Evolutionary conservation across 2,888 invertebrate genomes (phyloP).

Genomic region (Tetragonula carbonaria): DNA sequence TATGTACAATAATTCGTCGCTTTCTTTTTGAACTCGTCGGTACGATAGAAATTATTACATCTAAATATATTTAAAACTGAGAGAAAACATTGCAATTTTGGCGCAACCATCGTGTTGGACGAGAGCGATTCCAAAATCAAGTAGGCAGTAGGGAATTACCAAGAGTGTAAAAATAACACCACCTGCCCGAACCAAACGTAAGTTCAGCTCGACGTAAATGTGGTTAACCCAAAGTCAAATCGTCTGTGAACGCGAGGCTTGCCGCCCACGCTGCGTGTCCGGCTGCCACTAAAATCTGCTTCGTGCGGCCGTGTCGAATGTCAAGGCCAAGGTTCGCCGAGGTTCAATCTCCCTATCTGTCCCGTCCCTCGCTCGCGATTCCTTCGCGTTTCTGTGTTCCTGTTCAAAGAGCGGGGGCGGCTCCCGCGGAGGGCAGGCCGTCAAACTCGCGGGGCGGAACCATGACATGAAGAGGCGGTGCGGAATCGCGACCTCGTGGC

Average conservation of each 20-base stretch:
- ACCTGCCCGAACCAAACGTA: too few relatives aligned
- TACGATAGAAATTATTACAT: too few relatives aligned
- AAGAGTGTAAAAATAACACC: too few relatives aligned
- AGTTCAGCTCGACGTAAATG: too few relatives aligned
- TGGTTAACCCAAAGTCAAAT: not conserved
- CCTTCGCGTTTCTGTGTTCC: constrained; percentile 80
- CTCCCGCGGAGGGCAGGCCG: constrained; percentile 84
- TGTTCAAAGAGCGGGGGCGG: constrained; percentile 84
- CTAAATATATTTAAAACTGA: too few relatives aligned
- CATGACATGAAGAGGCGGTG: constrained; percentile 83
- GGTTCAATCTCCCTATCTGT: constrained; percentile 3
- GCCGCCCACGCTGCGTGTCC: not conserved
- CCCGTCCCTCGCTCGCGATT: constrained; percentile 54
- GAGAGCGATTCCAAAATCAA: too few relatives aligned
- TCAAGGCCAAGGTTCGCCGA: constrained; percentile 49
- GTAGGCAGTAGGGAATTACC: too few relatives aligned
- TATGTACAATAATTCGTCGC: too few relatives aligned
- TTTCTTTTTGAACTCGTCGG: too few relatives aligned
- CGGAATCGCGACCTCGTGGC: constrained; percentile 72
- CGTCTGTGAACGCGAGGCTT: not conserved
- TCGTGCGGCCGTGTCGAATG: not conserved
- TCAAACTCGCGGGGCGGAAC: constrained; percentile 84
- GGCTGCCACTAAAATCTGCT: not conserved
- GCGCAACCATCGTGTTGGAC: too few relatives aligned
- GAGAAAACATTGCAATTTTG: too few relatives aligned